These are phyloP conservation scores for Dorcus hopei DNA, from an alignment of 2,888 invertebrate genomes.

Conservation along the genomic window DNA sequence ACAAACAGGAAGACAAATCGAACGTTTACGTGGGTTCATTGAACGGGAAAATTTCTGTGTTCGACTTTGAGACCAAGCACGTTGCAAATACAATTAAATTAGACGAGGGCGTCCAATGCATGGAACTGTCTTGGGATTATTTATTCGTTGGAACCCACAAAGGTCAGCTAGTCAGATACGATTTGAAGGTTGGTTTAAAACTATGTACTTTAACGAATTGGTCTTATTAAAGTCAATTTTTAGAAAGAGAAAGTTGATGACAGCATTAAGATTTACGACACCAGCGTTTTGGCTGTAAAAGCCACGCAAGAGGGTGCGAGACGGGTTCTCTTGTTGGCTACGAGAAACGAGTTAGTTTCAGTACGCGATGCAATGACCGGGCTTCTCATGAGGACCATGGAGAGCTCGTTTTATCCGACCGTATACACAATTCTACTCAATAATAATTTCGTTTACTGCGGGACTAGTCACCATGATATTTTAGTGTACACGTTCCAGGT, in stretches of 20 bases:
- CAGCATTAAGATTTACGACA: constrained; percentile 47
- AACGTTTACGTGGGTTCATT: constrained; percentile 60
- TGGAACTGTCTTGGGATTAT: constrained; percentile 70
- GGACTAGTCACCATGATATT: constrained; percentile 69
- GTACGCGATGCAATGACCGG: constrained; percentile 72
- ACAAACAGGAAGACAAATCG: constrained; percentile 37
- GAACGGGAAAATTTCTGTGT: constrained; percentile 60
- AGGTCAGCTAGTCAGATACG: constrained; percentile 68
- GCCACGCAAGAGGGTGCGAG: constrained; percentile 72
- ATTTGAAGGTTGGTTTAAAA: constrained; percentile 57
- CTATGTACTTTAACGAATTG: background rate
- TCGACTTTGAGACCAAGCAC: constrained; percentile 57
- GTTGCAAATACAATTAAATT: constrained; percentile 55
- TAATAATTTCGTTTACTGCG: constrained; percentile 70
- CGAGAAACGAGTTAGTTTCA: constrained; percentile 65
- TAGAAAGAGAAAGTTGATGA: constrained; percentile 36
- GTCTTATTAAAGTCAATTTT: background rate
- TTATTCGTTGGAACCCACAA: constrained; percentile 71
- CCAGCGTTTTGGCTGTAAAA: constrained; percentile 65
- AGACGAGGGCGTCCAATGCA: constrained; percentile 67
- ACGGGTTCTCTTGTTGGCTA: constrained; percentile 66
- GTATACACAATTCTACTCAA: constrained; percentile 70
- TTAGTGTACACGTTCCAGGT: constrained; percentile 74
- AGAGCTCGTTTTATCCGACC: constrained; percentile 57
- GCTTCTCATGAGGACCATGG: constrained; percentile 62